phyloP scores from a whole-genome alignment of 1,140 invertebrate species.

The Campoletis sonorensis region DNA sequence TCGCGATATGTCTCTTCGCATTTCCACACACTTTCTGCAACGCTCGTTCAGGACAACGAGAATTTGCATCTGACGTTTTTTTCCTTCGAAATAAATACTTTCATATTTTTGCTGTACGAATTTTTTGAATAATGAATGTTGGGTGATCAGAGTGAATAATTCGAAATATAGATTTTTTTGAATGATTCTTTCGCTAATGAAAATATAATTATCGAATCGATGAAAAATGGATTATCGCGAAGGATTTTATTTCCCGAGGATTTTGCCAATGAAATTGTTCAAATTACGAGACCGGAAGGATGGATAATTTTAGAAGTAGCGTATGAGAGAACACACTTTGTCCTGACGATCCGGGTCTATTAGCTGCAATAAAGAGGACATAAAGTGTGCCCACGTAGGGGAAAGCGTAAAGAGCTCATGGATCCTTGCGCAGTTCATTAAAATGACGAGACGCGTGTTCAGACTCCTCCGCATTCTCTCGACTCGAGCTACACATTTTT shows the following conservation, averaged over 20 bases:
- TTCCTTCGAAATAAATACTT: not conserved
- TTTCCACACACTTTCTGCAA: not conserved
- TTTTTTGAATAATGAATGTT: not conserved
- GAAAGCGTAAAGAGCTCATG: not conserved
- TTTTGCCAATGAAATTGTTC: not conserved
- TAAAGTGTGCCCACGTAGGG: conserved; percentile 1
- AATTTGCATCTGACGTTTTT: not conserved
- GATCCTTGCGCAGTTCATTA: not conserved
- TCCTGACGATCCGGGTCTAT: not conserved
- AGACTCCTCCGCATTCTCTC: not conserved
- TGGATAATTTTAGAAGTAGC: not conserved
- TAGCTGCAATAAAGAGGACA: not conserved
- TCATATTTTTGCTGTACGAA: not conserved
- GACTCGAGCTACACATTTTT: not conserved
- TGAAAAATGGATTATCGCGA: no score
- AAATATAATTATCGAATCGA: no score
- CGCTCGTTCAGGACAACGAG: not conserved
- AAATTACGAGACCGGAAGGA: not conserved
- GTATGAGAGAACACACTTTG: not conserved
- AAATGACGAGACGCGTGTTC: not conserved
- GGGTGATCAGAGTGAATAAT: no score
- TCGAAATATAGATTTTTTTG: no score
- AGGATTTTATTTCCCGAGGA: not conserved
- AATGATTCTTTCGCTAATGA: not conserved
- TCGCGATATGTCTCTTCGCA: not conserved